Evolutionary conservation across 2,888 invertebrate genomes (phyloP).

Genomic region (Omphaloscelis lunosa): DNA sequence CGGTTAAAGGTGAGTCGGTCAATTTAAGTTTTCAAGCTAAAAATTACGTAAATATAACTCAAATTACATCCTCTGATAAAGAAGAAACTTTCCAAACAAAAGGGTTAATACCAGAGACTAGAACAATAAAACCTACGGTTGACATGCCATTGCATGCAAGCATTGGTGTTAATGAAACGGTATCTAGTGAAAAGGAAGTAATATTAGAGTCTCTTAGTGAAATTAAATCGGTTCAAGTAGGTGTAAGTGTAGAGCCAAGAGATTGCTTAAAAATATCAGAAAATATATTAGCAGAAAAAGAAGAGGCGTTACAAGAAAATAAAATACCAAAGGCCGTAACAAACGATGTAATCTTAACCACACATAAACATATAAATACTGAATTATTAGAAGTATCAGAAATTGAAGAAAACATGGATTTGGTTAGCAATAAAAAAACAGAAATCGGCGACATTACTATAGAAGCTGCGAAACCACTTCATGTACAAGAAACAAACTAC

Average conservation of each 20-base stretch:
- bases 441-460: constrained; percentile 70
- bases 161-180: constrained; percentile 76
- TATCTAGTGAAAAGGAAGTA: constrained; percentile 76
- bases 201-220: constrained; percentile 65
- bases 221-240: constrained; percentile 76
- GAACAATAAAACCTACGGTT: constrained; percentile 65
- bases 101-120: constrained; percentile 65
- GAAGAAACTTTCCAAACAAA: constrained; percentile 71
- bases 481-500: constrained; percentile 86
- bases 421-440: constrained; percentile 58
- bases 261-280: constrained; percentile 79
- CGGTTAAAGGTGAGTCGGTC: constrained; percentile 69
- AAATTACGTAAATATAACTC: constrained; percentile 82
- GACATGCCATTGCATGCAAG: constrained; percentile 72
- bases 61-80: constrained; percentile 83
- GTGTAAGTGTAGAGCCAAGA: constrained; percentile 84
- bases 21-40: constrained; percentile 80
- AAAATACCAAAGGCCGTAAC: constrained; percentile 65
- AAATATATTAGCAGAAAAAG: constrained; percentile 77
- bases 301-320: constrained; percentile 69
- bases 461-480: constrained; percentile 74
- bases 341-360: constrained; percentile 71
- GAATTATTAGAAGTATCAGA: constrained; percentile 75
- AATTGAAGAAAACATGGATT: constrained; percentile 69
- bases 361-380: constrained; percentile 76